Conservation (phyloP, 2,888 invertebrate species). For the Tetrapedia diversipes region DNA sequence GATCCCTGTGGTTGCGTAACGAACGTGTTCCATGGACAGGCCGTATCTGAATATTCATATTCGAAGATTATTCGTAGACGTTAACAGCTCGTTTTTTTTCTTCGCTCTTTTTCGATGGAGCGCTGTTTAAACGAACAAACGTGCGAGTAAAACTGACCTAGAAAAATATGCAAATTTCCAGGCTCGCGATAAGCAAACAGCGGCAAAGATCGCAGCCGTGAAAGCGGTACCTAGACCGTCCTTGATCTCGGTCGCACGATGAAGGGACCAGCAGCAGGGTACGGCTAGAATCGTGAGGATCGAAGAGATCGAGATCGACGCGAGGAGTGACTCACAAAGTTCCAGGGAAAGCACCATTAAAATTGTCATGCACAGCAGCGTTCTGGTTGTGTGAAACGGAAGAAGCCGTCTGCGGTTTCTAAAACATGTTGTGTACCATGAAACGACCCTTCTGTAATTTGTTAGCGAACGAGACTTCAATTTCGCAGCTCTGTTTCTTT, state of each 20-base stretch:
- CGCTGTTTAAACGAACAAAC: no score
- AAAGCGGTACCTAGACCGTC: slow-evolving; percentile 65
- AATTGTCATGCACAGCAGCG: slow-evolving; percentile 65
- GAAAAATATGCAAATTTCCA: slow-evolving; percentile 71
- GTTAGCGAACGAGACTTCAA: slow-evolving; percentile 4
- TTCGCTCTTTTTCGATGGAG: no score
- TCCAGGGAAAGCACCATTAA: slow-evolving; percentile 70
- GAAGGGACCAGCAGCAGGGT: slow-evolving; percentile 74
- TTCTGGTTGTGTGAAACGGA: slow-evolving; percentile 70
- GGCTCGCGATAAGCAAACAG: slow-evolving; percentile 64
- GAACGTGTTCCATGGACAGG: slow-evolving; percentile 70
- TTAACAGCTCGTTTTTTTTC: background rate
- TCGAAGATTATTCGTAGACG: background rate
- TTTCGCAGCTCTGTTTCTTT: slow-evolving; percentile 5
- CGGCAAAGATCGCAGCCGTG: slow-evolving; percentile 68
- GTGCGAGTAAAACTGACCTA: slow-evolving; percentile 61
- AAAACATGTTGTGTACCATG: no score
- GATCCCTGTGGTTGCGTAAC: slow-evolving; percentile 68
- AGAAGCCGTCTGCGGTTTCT: slow-evolving; percentile 65
- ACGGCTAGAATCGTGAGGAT: slow-evolving; percentile 68
- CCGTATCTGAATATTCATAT: slow-evolving; percentile 66
- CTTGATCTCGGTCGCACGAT: slow-evolving; percentile 72
- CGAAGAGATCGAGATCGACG: slow-evolving; percentile 66
- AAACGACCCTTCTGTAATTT: no score
- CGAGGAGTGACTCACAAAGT: slow-evolving; percentile 69